Conservation (phyloP, 1,140 invertebrate genomes). For the Thaumatotibia leucotreta region DNA sequence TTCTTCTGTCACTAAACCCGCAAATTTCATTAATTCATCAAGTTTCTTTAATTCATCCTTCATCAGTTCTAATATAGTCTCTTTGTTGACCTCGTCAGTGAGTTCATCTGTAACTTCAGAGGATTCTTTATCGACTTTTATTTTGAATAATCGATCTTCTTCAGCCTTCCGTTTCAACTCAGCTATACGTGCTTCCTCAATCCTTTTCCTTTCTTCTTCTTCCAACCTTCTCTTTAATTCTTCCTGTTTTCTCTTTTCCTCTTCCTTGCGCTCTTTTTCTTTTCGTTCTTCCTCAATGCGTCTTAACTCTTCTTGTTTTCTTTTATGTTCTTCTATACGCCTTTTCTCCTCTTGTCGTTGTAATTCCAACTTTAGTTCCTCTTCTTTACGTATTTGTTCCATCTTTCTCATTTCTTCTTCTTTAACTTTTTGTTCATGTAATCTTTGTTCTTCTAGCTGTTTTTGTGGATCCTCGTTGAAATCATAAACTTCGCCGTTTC, state of each 20-base stretch:
- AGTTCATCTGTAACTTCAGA: slow-evolving; percentile 49
- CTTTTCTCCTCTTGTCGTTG: slow-evolving; percentile 22
- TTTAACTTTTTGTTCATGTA: slow-evolving; percentile 26
- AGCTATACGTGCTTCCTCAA: slow-evolving; percentile 56
- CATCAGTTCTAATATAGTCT: slow-evolving; percentile 53
- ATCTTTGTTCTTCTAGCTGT: slow-evolving; percentile 28
- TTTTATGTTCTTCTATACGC: slow-evolving; percentile 37
- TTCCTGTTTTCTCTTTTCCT: slow-evolving; percentile 61
- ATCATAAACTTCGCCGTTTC: slow-evolving; percentile 44
- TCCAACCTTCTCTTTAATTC: slow-evolving; percentile 59
- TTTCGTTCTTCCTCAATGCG: slow-evolving; percentile 38
- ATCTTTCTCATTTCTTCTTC: slow-evolving; percentile 19
- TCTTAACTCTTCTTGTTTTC: slow-evolving; percentile 42
- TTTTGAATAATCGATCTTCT: slow-evolving; percentile 58
- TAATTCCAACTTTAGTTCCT: slow-evolving; percentile 25
- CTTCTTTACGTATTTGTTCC: slow-evolving; percentile 25
- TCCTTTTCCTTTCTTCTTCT: slow-evolving; percentile 58
- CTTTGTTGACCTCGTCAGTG: slow-evolving; percentile 57
- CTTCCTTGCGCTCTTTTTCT: slow-evolving; percentile 52
- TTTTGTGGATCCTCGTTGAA: slow-evolving; percentile 36
- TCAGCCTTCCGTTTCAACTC: slow-evolving; percentile 56
- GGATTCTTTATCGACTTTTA: slow-evolving; percentile 63
- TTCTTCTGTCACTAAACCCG: slow-evolving; percentile 67
- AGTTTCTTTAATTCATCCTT: slow-evolving; percentile 60
- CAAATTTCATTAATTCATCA: slow-evolving; percentile 52